Evolutionary conservation across 2,888 invertebrate species (phyloP).

Genomic region (Willowsia nigromaculata): DNA sequence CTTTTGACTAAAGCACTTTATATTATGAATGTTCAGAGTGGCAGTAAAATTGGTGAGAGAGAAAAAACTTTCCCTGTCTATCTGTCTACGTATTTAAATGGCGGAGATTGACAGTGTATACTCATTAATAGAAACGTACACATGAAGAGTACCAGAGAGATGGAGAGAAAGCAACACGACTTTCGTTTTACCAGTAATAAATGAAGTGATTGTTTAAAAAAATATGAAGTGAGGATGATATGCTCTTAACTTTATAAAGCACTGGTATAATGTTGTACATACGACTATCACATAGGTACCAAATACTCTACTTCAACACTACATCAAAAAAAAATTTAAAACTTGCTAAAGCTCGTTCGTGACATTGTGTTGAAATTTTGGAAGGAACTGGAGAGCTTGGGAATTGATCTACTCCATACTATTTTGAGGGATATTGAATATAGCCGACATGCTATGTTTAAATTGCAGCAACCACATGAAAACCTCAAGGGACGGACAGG

Average conservation of each 20-base stretch:
- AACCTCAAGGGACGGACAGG: neutral
- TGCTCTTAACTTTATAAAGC: too few relatives aligned
- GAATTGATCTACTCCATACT: neutral
- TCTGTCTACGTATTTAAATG: neutral
- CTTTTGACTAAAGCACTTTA: neutral
- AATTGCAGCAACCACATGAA: neutral
- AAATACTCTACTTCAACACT: neutral
- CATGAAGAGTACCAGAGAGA: neutral
- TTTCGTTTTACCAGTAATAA: conserved; percentile 18
- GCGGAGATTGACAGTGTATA: neutral
- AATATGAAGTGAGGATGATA: neutral
- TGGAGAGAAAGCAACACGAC: neutral
- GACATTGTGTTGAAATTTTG: conserved; percentile 52
- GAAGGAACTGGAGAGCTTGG: neutral
- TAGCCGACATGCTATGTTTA: neutral
- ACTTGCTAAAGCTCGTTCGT: conserved; percentile 40
- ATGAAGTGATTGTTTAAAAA: conserved; percentile 20
- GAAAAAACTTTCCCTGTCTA: neutral
- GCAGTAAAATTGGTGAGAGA: conserved; percentile 11
- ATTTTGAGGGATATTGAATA: conserved; percentile 9
- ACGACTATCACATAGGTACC: too few relatives aligned
- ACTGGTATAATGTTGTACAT: too few relatives aligned
- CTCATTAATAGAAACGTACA: too few relatives aligned
- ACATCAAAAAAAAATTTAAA: neutral
- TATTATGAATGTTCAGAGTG: neutral